Conservation (phyloP, 2,888 invertebrate genomes). For the Xestia ashworthii region DNA sequence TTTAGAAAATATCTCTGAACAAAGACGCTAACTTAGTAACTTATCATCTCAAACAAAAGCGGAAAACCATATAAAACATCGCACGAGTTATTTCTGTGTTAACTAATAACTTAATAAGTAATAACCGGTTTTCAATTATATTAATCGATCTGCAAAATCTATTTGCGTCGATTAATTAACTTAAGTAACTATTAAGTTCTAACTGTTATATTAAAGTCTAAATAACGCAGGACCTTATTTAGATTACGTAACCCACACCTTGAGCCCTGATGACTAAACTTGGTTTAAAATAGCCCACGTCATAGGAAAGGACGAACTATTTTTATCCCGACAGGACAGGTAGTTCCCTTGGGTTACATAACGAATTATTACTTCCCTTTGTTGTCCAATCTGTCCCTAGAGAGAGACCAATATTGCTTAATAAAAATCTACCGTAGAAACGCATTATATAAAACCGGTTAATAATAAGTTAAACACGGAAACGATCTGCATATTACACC, state of each 20-base stretch:
- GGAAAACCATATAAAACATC: conserved; percentile 31
- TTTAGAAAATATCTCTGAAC: conserved; percentile 52
- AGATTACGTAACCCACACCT: conserved; percentile 15
- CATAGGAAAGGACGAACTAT: conserved; percentile 49
- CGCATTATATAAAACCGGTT: conserved; percentile 39
- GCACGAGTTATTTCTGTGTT: not conserved
- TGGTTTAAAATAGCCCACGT: conserved; percentile 40
- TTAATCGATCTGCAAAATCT: conserved; percentile 19
- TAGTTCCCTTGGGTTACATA: conserved; percentile 54
- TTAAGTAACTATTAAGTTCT: not conserved
- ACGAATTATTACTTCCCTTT: conserved; percentile 52
- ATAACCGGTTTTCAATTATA: conserved; percentile 26
- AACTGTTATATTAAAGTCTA: conserved; percentile 24
- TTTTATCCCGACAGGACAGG: conserved; percentile 55
- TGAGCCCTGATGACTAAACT: conserved; percentile 43
- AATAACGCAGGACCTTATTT: conserved; percentile 22
- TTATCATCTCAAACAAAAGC: conserved; percentile 44
- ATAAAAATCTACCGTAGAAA: conserved; percentile 38
- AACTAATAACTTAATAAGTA: not conserved
- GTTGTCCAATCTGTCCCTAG: conserved; percentile 49
- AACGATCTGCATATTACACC: conserved; percentile 43
- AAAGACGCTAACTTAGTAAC: conserved; percentile 34
- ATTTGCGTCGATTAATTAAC: conserved; percentile 22
- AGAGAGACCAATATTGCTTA: conserved; percentile 42
- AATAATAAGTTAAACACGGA: conserved; percentile 40